Evolutionary conservation across 2,797 vertebrate genomes (phyloP).

Genomic region (Spondyliosoma cantharus): DNA sequence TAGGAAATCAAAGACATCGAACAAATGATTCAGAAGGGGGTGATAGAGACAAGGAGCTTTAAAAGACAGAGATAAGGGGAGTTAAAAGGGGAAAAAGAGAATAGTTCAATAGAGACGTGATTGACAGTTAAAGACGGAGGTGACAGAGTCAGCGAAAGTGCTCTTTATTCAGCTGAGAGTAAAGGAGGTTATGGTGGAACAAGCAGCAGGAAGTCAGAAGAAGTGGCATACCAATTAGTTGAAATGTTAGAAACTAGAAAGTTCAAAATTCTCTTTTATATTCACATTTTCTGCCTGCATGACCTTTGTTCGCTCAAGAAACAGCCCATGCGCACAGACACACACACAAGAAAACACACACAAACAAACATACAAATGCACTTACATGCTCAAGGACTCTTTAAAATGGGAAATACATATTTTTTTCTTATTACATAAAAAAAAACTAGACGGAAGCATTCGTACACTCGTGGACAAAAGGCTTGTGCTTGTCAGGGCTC

Average conservation of each 20-base stretch:
- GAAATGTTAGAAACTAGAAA: conserved; percentile 51
- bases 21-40: conserved; percentile 57
- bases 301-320: conserved; percentile 13
- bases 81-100: conserved; percentile 55
- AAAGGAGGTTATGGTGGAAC: conserved; percentile 44
- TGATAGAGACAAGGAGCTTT: conserved; percentile 49
- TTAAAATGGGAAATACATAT: too few relatives aligned
- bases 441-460: too few relatives aligned
- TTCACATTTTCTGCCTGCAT: conserved; percentile 27
- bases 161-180: conserved; percentile 53
- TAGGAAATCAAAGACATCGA: conserved; percentile 66
- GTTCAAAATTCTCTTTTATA: conserved; percentile 45
- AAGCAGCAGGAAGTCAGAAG: conserved; percentile 47
- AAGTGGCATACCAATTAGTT: conserved; percentile 62
- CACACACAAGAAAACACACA: not conserved
- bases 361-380: not conserved
- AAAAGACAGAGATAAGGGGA: conserved; percentile 54
- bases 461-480: too few relatives aligned
- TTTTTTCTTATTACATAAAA: too few relatives aligned
- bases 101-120: conserved; percentile 55
- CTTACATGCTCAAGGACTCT: not conserved
- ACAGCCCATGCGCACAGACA: conserved; percentile 3
- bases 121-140: conserved; percentile 62
- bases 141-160: conserved; percentile 46
- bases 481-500: too few relatives aligned